A percentile compares a stretch with the other conserved stretches of the same genome.
Conservation (phyloP, 2,113 vertebrate genomes). For the Apistogramma diplotaenia region DNA sequence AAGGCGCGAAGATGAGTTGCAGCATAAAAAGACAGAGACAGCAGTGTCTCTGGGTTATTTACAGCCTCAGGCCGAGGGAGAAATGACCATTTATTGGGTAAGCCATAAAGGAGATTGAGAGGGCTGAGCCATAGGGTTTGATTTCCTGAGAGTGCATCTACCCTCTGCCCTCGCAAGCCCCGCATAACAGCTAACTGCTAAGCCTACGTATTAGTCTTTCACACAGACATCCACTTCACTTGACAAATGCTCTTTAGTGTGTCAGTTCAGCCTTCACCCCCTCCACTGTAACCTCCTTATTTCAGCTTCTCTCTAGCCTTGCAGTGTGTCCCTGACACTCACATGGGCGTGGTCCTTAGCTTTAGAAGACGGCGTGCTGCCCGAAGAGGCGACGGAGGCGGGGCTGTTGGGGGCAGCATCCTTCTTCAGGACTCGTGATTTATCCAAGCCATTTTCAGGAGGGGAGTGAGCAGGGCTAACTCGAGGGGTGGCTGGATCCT, state of each 20-base stretch:
- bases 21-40: constrained; percentile 2
- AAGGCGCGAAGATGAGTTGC: background rate
- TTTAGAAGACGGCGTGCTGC: constrained; percentile 96
- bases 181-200: constrained; percentile 43
- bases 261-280: constrained; percentile 39
- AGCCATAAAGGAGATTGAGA: constrained; percentile 75
- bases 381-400: constrained; percentile 93
- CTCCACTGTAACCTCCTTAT: constrained; percentile 26
- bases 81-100: constrained; percentile 70
- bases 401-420: constrained; percentile 93
- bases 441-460: constrained; percentile 93
- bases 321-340: constrained; percentile 43
- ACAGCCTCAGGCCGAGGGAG: constrained; percentile 47
- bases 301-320: constrained; percentile 14
- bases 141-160: constrained; percentile 65
- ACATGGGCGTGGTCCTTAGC: constrained; percentile 94
- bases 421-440: constrained; percentile 88
- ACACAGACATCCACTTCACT: constrained; percentile 55
- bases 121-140: constrained; percentile 63
- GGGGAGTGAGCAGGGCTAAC: constrained; percentile 92
- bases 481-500: constrained; percentile 91
- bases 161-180: constrained; percentile 49
- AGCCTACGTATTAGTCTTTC: constrained; percentile 51
- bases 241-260: constrained; percentile 60
- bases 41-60: constrained; percentile 61